phyloP scores from a whole-genome alignment of 2,113 vertebrate species.

The Rhynchomys soricoides region DNA sequence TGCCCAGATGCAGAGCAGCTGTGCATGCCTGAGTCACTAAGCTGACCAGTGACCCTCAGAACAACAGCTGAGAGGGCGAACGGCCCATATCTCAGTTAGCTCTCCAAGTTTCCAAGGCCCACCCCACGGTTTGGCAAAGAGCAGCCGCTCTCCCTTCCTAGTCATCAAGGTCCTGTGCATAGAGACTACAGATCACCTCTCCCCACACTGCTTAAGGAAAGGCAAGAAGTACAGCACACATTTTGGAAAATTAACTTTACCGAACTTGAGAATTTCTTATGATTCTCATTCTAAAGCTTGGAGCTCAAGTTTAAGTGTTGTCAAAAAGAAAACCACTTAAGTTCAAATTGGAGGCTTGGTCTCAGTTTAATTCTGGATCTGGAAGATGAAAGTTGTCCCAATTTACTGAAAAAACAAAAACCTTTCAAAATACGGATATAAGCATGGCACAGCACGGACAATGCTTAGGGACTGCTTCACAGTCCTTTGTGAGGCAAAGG shows the following conservation, averaged over 20 bases:
- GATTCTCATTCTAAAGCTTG: constrained; percentile 11
- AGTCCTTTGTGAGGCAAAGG: too few relatives aligned
- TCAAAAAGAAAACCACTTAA: constrained; percentile 21
- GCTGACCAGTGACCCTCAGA: not conserved
- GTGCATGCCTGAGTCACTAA: not conserved
- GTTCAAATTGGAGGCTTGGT: constrained; percentile 53
- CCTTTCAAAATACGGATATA: not conserved
- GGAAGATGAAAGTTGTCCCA: constrained; percentile 37
- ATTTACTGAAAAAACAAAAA: not conserved
- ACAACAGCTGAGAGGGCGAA: not conserved
- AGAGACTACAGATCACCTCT: not conserved
- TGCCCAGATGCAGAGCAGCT: not conserved
- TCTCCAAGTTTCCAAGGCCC: not conserved
- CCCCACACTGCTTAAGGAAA: not conserved
- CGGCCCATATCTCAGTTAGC: not conserved
- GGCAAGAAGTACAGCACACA: constrained; percentile 12
- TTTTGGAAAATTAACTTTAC: constrained; percentile 28
- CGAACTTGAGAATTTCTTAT: constrained; percentile 15
- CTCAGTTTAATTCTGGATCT: constrained; percentile 49
- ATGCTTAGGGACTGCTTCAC: too few relatives aligned
- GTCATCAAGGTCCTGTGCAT: not conserved
- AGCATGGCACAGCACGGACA: constrained; percentile 14
- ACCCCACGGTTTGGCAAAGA: not conserved
- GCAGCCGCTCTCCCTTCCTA: not conserved
- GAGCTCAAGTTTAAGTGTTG: not conserved